A percentile compares a stretch with the other conserved stretches of the same genome.
Evolutionary conservation across 53 echinoderm and acorn worm species (phyloP).

Genomic region (Echinarachnius parma): DNA sequence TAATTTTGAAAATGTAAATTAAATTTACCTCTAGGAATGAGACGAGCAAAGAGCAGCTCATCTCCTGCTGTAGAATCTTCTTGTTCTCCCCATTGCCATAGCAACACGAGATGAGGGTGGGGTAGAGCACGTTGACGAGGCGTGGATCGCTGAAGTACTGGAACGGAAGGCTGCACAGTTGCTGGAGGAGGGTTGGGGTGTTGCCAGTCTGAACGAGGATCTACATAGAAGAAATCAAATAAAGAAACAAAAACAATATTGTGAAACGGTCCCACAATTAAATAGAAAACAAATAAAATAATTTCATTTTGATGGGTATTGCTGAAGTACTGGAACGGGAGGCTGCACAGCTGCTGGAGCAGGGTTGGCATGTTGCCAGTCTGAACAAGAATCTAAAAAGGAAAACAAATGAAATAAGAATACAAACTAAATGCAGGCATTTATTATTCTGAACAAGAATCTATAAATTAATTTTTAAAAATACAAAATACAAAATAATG

Average conservation of each 20-base stretch:
- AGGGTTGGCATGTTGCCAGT: conserved; percentile 84
- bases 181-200: conserved; percentile 91
- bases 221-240: no score
- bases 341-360: conserved; percentile 92
- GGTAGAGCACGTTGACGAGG: conserved; percentile 71
- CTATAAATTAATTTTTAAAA: no score
- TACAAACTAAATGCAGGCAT: no score
- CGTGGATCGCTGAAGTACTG: conserved; percentile 97
- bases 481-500: no score
- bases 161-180: conserved; percentile 96
- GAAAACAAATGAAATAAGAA: no score
- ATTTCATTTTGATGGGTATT: no score
- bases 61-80: conserved; percentile 94
- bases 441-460: no score
- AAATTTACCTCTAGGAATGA: conserved; percentile 92
- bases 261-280: no score
- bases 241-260: no score
- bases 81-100: conserved; percentile 88
- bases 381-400: conserved; percentile 62
- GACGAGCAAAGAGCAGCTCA: conserved; percentile 90
- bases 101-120: conserved; percentile 98
- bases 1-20: no score
- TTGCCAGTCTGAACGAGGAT: conserved; percentile 67
- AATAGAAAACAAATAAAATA: no score
- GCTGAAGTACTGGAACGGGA: conserved; percentile 99